Conservation (phyloP, 2,797 vertebrate species). For the Phoebastria nigripes region DNA sequence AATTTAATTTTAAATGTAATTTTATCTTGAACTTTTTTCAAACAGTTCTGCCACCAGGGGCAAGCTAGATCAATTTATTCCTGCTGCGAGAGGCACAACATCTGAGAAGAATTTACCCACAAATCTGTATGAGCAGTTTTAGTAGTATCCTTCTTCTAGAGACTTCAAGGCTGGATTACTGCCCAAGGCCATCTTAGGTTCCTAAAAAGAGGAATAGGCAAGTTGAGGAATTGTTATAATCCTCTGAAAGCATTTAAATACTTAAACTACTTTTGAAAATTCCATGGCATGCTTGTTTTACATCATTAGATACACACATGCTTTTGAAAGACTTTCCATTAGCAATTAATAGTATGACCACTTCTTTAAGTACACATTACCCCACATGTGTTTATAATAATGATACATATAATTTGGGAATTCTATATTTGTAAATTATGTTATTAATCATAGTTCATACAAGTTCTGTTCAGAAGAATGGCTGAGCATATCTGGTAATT, state of each 20-base stretch:
- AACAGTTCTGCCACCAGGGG: neutral
- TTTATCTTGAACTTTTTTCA: neutral
- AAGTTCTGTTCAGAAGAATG: neutral
- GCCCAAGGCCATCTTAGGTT: neutral
- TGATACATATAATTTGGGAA: neutral
- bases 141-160: neutral
- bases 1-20: neutral
- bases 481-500: neutral
- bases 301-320: neutral
- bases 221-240: neutral
- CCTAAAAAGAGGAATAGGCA: neutral
- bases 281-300: neutral
- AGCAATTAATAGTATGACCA: neutral
- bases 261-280: neutral
- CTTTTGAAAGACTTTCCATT: neutral
- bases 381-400: neutral
- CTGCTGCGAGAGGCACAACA: neutral
- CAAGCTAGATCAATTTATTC: neutral
- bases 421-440: neutral
- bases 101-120: neutral
- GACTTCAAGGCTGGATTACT: neutral
- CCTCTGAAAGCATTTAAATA: neutral
- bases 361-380: neutral
- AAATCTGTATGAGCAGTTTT: neutral
- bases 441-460: neutral